Percentiles rank a stretch among this genome's conserved stretches.
Conservation (phyloP, 2,797 vertebrate genomes). For the Protonibea diacanthus region DNA sequence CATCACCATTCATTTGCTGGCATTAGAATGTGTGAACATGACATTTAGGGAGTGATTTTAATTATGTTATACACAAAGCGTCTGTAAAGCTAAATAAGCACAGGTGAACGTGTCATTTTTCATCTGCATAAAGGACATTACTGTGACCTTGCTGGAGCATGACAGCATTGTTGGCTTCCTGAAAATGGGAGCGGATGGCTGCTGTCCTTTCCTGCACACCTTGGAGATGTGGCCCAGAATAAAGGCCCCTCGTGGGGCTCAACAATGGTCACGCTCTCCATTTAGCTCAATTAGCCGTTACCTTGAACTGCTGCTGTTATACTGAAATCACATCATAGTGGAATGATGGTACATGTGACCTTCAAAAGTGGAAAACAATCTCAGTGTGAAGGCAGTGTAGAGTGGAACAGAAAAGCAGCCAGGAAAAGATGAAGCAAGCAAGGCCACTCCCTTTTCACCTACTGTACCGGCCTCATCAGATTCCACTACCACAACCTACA, state of each 20-base stretch:
- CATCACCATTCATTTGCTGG: conserved; percentile 33
- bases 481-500: neutral
- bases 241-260: conserved; percentile 48
- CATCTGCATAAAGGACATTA: conserved; percentile 28
- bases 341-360: conserved; percentile 42
- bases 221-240: conserved; percentile 74
- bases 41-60: conserved; percentile 33
- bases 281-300: conserved; percentile 74
- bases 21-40: conserved; percentile 24
- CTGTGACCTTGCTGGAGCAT: conserved; percentile 24
- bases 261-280: conserved; percentile 43
- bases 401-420: neutral
- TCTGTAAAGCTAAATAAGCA: conserved; percentile 33
- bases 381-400: neutral
- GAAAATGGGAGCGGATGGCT: conserved; percentile 56
- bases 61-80: conserved; percentile 38
- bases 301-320: conserved; percentile 46
- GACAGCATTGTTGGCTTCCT: conserved; percentile 22
- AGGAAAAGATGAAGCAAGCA: conserved; percentile 11
- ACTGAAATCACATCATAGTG: conserved; percentile 42
- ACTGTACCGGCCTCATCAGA: conserved; percentile 5
- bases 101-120: conserved; percentile 5
- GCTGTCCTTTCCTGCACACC: conserved; percentile 53
- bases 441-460: neutral
- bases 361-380: conserved; percentile 30